Conservation (phyloP, 1,140 invertebrate species). For the Drosophila sp. region DNA sequence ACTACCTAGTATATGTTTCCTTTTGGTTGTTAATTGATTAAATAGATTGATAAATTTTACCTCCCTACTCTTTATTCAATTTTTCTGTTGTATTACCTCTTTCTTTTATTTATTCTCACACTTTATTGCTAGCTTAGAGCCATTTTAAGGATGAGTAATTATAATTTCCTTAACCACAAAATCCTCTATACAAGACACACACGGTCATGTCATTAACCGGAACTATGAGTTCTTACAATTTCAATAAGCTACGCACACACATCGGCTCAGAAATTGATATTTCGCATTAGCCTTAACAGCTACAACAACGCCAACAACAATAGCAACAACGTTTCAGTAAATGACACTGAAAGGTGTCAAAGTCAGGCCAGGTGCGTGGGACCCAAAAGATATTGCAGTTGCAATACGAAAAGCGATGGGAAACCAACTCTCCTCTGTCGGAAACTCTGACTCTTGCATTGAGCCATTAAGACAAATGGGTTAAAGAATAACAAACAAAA, state of each 20-base stretch:
- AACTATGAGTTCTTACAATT: slow-evolving; percentile 15
- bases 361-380: slow-evolving; percentile 36
- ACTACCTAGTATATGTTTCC: too few relatives aligned
- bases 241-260: slow-evolving; percentile 12
- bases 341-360: slow-evolving; percentile 48
- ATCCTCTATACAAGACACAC: background rate
- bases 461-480: slow-evolving; percentile 74
- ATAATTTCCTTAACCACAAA: slow-evolving; percentile 11
- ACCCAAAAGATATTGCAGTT: slow-evolving; percentile 52
- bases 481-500: slow-evolving; percentile 52
- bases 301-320: slow-evolving; percentile 1
- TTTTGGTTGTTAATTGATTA: too few relatives aligned
- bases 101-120: background rate
- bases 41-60: too few relatives aligned
- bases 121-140: background rate
- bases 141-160: slow-evolving; percentile 11
- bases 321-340: slow-evolving; percentile 29
- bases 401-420: slow-evolving; percentile 33
- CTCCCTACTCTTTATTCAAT: too few relatives aligned
- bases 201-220: slow-evolving; percentile 6
- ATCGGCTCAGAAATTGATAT: slow-evolving; percentile 6
- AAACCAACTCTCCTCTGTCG: slow-evolving; percentile 9
- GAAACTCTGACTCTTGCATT: slow-evolving; percentile 20
- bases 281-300: slow-evolving; percentile 15
- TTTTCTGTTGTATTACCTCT: too few relatives aligned